phyloP scores from a whole-genome alignment of 2,113 vertebrate species.

The Carassius carassius region DNA sequence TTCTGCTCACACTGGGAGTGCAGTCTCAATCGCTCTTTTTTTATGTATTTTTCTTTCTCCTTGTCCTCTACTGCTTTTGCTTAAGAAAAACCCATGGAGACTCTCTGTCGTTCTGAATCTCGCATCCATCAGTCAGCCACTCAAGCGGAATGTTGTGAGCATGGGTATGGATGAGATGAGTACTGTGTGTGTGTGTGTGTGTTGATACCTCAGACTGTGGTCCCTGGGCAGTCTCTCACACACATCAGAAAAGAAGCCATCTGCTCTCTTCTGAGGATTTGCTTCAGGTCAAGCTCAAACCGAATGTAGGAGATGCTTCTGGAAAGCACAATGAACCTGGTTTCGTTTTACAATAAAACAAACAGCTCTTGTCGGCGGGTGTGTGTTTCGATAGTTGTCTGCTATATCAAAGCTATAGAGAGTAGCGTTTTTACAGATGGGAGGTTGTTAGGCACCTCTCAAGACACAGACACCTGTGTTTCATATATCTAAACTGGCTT shows the following conservation, averaged over 20 bases:
- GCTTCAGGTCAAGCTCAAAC: constrained; percentile 51
- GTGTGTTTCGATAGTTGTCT: neutral
- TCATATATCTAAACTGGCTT: constrained; percentile 34
- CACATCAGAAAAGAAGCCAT: constrained; percentile 55
- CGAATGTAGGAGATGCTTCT: constrained; percentile 47
- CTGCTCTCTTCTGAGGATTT: constrained; percentile 57
- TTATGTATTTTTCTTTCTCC: constrained; percentile 19
- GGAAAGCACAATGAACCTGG: constrained; percentile 42
- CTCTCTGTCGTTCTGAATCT: constrained; percentile 57
- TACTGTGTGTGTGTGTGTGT: constrained; percentile 5
- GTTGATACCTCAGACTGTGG: constrained; percentile 48
- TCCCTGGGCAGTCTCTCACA: constrained; percentile 51
- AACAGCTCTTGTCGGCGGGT: neutral
- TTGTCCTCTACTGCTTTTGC: constrained; percentile 35
- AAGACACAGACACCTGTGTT: constrained; percentile 14
- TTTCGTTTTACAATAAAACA: constrained; percentile 29
- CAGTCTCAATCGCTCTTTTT: constrained; percentile 34
- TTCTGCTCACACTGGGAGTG: constrained; percentile 37
- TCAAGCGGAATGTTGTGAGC: constrained; percentile 50
- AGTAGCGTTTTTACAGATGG: constrained; percentile 15
- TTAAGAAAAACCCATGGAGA: constrained; percentile 46
- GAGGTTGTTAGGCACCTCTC: constrained; percentile 12
- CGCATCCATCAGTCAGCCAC: constrained; percentile 57
- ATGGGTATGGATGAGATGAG: constrained; percentile 47
- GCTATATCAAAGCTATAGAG: constrained; percentile 25